Base-by-base conservation (phyloP, 2,113 vertebrate genomes). In the Motacilla tschutschensis region DNA sequence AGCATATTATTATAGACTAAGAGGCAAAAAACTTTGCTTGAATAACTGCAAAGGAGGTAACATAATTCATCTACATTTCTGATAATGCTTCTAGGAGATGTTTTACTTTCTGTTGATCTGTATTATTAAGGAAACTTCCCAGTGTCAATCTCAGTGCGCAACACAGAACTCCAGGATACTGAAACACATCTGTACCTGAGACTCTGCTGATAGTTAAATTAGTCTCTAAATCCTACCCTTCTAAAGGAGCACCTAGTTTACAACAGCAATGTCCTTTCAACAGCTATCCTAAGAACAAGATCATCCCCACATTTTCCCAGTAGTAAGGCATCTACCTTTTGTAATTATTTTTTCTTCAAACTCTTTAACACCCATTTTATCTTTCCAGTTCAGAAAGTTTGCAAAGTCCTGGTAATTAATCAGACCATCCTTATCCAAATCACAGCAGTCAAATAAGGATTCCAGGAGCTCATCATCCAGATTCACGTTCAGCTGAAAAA, bases 381-480 rank as follows among this genome's bases (percentile, higher is more conserved):
- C 96, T 96, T 98, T 99, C 98, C 98, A 99, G 93, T 97, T 99
- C 62, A 99, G 97, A 91, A 98, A 99, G 90, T 98, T 98, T 2
- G 89, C 91, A 93, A 99, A 99, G 78, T 99, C 98, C 62, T 93
- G 35, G 70, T 98, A 99, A 96, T 94, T 96, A 83, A 99, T 98
- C 22, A 95, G 76, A 54, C 98, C 98, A 13, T 98, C 97, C 48
- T 96, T 93, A 95, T 98, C 96, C 48, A 94, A 74, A 87, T 98
- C 98, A 89, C 99, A 99, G 90, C 93, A 96, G 24, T 98, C 95
- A 94, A 99, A 96, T 24, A 99, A 96, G 22, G 94, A 95, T 48
- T 98, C 94, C 78, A 99, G 94, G 8, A 98, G 95, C 7, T 81
- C 84, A 29, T 87, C 77, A 25, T 96, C 96, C 29, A 98, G 38